Conservation (phyloP, 2,797 vertebrate species). For the Notolabrus celidotus region DNA sequence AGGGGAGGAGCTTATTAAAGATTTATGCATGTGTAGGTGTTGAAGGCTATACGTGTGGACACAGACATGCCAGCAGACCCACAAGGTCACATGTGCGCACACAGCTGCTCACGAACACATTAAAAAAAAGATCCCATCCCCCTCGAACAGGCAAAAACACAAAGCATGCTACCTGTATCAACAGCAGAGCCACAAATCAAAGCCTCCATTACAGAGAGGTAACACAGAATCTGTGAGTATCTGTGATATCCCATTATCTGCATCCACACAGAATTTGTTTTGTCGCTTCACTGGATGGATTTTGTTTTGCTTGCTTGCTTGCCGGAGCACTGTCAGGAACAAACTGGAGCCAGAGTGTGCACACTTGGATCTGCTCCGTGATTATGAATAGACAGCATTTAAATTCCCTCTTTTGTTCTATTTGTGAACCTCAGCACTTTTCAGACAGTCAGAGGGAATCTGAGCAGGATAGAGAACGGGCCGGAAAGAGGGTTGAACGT, state of each 20-base stretch:
- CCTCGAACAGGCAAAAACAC: slow-evolving; percentile 12
- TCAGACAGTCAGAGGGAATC: slow-evolving; percentile 20
- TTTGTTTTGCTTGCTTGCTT: slow-evolving; percentile 61
- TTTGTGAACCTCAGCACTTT: slow-evolving; percentile 61
- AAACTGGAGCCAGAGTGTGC: slow-evolving; percentile 24
- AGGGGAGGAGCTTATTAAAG: slow-evolving; percentile 36
- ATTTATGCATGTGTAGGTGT: slow-evolving; percentile 55
- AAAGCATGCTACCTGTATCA: slow-evolving; percentile 15
- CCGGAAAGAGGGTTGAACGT: slow-evolving; percentile 30
- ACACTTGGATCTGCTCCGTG: slow-evolving; percentile 31
- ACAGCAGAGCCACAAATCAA: slow-evolving; percentile 36
- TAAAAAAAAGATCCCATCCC: neutral
- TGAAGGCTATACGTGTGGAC: slow-evolving; percentile 22
- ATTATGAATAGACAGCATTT: slow-evolving; percentile 62
- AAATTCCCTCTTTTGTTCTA: slow-evolving; percentile 58
- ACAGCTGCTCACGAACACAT: slow-evolving; percentile 16
- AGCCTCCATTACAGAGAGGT: slow-evolving; percentile 41
- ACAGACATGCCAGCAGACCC: slow-evolving; percentile 19
- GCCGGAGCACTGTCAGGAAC: slow-evolving; percentile 38
- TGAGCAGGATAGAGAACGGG: slow-evolving; percentile 20
- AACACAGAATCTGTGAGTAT: slow-evolving; percentile 41
- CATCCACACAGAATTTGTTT: slow-evolving; percentile 36
- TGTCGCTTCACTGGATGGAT: slow-evolving; percentile 40
- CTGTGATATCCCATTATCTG: slow-evolving; percentile 64
- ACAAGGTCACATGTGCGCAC: slow-evolving; percentile 28